Percentiles rank a stretch among this genome's conserved stretches.
These are phyloP conservation scores for Sander vitreus DNA, from an alignment of 2,113 vertebrate genomes.

Conservation along the genomic window DNA sequence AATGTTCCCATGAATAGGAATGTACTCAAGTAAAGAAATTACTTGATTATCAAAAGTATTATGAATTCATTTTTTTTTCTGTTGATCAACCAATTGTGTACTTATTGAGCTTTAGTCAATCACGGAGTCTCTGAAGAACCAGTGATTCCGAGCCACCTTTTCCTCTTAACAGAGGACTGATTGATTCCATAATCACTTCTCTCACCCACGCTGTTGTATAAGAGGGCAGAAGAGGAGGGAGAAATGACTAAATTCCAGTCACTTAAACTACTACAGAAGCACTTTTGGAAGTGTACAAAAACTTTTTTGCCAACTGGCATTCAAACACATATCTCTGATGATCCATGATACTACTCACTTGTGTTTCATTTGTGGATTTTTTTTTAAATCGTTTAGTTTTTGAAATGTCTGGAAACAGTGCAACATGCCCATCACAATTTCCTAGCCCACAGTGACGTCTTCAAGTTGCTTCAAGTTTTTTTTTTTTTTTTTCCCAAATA, in stretches of 20 bases:
- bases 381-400: neutral
- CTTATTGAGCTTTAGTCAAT: neutral
- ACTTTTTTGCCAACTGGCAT: neutral
- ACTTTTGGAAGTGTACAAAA: neutral
- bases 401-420: neutral
- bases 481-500: no score
- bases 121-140: neutral
- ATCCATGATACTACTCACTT: neutral
- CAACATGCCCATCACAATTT: neutral
- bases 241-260: neutral
- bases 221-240: constrained; percentile 2
- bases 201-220: constrained; percentile 1
- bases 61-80: neutral
- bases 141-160: neutral
- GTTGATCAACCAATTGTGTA: neutral
- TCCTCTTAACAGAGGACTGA: neutral
- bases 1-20: neutral
- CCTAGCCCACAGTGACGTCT: neutral
- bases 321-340: neutral
- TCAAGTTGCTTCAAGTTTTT: no score
- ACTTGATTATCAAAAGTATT: neutral
- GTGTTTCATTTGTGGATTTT: no score
- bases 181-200: constrained; percentile 8
- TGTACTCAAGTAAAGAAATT: neutral
- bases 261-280: constrained; percentile 10